Evolutionary conservation across 2,888 invertebrate genomes (phyloP), one percentile per base, ranked within the genome.

Genomic region (Microchrysa polita): DNA sequence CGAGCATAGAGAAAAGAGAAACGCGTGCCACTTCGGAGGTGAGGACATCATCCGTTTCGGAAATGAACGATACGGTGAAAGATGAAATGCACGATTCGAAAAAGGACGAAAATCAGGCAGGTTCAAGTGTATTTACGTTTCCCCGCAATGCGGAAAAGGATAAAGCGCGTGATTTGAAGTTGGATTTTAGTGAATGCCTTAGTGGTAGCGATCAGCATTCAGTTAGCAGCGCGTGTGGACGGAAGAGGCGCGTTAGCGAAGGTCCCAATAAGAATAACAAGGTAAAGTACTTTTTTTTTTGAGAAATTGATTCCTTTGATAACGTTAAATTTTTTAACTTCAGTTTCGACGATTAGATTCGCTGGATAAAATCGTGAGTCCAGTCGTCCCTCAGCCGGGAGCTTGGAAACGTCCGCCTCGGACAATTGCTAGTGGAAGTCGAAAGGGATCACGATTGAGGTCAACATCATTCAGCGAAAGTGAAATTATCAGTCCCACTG

Each of bases 301-400:
- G n/a, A 22, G 67, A n/a, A 74, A 78, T 22, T 16, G 18, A 16
- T n/a, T 16, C 7, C 14, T 10, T 27, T 10, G 23, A 22, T 60
- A 27, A 27, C 12, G 23, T 60, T 5, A 12, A 5, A 60, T 60
- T 60, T 44, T 53, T 72, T 60, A 63, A n/a, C n/a, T n/a, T n/a
- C 88, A 90, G 81, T 84, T 90, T 77, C 88, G 92, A 65, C 89
- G 93, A 69, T 86, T 91, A 83, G 92, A 92, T 79, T 88, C 89
- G 0, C 89, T 93, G 86, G 95, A 95, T 83, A 95, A 94, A 85
- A 96, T 96, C 78, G 96, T 96, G 14, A 95, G 95, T 81, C 96
- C 95, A 0, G 96, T 95, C 44, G 92, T 95, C 74, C 95, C 94
- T 9, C 95, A 95, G 82, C 95, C 95, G 0, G 94, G 94, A 1